Evolutionary conservation across 2,113 vertebrate genomes (phyloP).

Genomic region (Fregetta grallaria): DNA sequence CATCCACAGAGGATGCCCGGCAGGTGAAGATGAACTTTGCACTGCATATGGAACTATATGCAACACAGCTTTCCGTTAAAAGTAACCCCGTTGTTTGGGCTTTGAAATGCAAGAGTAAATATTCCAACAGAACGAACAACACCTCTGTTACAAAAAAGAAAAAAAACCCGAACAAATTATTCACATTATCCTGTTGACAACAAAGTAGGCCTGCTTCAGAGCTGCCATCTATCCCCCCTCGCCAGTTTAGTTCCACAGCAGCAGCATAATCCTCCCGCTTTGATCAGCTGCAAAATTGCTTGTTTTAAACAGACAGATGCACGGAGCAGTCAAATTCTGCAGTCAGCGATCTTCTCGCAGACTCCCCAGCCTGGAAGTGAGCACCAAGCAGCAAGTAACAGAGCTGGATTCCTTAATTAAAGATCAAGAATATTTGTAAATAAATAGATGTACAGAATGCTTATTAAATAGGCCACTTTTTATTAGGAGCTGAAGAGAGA

Average conservation of each 20-base stretch:
- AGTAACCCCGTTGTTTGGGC: background rate
- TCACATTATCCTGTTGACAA: background rate
- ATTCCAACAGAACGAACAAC: background rate
- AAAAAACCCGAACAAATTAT: background rate
- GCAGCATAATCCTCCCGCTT: conserved; percentile 9
- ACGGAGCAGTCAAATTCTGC: background rate
- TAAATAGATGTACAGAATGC: background rate
- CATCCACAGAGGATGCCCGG: background rate
- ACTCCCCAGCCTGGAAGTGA: background rate
- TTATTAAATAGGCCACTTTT: background rate
- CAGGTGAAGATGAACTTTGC: background rate
- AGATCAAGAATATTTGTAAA: background rate
- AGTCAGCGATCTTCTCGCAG: background rate
- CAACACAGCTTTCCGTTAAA: background rate
- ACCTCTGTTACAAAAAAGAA: background rate
- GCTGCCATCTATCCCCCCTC: background rate
- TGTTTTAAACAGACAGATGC: background rate
- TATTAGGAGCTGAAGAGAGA: background rate
- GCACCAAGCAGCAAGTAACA: background rate
- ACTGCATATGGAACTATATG: background rate
- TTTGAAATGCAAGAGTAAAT: background rate
- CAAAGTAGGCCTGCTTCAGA: conserved; percentile 9
- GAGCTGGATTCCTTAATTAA: background rate
- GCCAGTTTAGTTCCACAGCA: background rate
- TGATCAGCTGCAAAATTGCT: conserved; percentile 19